Evolutionary conservation across 2,797 vertebrate genomes (phyloP).

Genomic region (Gymnopithys bicolor): DNA sequence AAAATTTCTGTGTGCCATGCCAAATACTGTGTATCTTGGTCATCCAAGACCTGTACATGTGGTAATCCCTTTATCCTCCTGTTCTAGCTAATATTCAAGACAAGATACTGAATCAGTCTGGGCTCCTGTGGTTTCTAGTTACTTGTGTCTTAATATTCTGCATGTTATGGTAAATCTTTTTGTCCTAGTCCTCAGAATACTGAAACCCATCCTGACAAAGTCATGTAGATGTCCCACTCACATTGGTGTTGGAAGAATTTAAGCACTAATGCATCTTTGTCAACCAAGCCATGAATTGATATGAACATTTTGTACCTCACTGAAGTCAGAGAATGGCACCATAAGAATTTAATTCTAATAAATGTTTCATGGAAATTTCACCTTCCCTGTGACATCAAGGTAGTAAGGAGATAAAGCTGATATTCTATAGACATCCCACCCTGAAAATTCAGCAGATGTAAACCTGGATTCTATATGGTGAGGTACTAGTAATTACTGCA

Average conservation of each 20-base stretch:
- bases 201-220: background rate
- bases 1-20: background rate
- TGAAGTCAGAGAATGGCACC: background rate
- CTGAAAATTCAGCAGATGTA: background rate
- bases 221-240: background rate
- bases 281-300: background rate
- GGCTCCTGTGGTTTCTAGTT: background rate
- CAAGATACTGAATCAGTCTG: background rate
- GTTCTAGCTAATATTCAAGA: background rate
- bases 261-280: background rate
- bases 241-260: background rate
- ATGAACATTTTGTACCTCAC: background rate
- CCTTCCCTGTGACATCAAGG: background rate
- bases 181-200: background rate
- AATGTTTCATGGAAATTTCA: background rate
- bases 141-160: background rate
- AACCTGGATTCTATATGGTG: background rate
- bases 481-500: background rate
- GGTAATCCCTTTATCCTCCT: accelerated
- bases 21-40: background rate
- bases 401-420: background rate
- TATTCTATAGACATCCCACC: background rate
- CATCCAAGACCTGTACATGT: background rate
- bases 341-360: background rate
- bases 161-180: background rate